Conservation (phyloP, 2,888 invertebrate genomes). For the Dynastes maya region DNA sequence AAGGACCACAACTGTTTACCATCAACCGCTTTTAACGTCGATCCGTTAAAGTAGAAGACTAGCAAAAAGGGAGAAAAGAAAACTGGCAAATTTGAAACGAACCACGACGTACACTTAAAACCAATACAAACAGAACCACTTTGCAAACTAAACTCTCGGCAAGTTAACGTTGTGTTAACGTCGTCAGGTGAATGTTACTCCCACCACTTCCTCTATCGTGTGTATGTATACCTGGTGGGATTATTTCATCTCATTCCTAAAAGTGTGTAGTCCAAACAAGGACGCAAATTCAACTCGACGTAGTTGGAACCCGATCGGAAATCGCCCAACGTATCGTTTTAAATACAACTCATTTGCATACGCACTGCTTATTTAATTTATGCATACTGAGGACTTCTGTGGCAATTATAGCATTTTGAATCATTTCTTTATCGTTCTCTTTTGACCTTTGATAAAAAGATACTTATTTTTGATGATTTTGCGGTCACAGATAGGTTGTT, state of each 20-base stretch:
- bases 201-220: conserved; percentile 51
- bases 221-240: conserved; percentile 47
- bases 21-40: too few relatives aligned
- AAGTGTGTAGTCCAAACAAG: conserved; percentile 47
- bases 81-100: neutral
- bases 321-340: neutral
- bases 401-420: neutral
- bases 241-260: conserved; percentile 50
- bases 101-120: conserved; percentile 3
- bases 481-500: too few relatives aligned
- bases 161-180: conserved; percentile 36
- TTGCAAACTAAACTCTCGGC: conserved; percentile 51
- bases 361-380: neutral
- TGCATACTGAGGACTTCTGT: neutral
- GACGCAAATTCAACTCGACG: conserved; percentile 43
- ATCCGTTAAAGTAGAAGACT: too few relatives aligned
- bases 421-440: neutral
- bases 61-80: conserved; percentile 1
- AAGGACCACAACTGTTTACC: too few relatives aligned
- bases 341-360: neutral
- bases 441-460: neutral
- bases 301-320: conserved; percentile 4
- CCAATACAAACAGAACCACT: conserved; percentile 38
- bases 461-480: neutral
- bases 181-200: conserved; percentile 57